A percentile compares a stretch with the other conserved stretches of the same genome.
Conservation (phyloP, 2,113 vertebrate genomes). For the Hippoglossus stenolepis region DNA sequence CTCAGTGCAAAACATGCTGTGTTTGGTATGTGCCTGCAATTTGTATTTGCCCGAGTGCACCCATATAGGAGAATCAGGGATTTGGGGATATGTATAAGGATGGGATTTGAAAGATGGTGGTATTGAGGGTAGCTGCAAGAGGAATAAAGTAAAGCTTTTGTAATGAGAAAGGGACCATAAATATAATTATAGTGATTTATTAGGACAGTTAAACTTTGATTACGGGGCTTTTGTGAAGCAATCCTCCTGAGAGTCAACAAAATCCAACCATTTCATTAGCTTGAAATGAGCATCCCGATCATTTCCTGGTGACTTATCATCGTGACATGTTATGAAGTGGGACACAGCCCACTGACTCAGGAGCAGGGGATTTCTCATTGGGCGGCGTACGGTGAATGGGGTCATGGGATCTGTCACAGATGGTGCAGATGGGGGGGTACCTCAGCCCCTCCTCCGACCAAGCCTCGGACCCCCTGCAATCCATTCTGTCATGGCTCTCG, state of each 20-base stretch:
- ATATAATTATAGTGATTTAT: constrained; percentile 25
- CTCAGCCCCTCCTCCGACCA: constrained; percentile 36
- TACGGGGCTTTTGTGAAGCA: constrained; percentile 9
- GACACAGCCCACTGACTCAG: constrained; percentile 59
- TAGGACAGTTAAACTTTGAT: constrained; percentile 32
- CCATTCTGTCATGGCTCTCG: constrained; percentile 7
- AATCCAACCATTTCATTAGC: constrained; percentile 45
- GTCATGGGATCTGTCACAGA: constrained; percentile 77
- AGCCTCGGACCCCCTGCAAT: constrained; percentile 19
- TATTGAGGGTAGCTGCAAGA: constrained; percentile 18
- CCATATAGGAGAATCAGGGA: constrained; percentile 34
- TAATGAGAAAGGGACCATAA: constrained; percentile 11
- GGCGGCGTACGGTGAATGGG: constrained; percentile 63
- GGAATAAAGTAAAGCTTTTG: constrained; percentile 30
- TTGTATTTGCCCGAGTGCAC: constrained; percentile 29
- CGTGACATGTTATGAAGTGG: constrained; percentile 60
- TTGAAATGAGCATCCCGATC: constrained; percentile 61
- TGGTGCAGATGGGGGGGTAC: constrained; percentile 68
- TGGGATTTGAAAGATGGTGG: constrained; percentile 34
- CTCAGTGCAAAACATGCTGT: constrained; percentile 32
- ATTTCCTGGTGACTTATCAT: constrained; percentile 58
- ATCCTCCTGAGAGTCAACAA: constrained; percentile 35
- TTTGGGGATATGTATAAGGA: neutral
- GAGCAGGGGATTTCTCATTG: constrained; percentile 49
- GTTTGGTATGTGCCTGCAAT: constrained; percentile 22